Conservation (phyloP, 2,797 vertebrate species). For the Delichon dasypus region DNA sequence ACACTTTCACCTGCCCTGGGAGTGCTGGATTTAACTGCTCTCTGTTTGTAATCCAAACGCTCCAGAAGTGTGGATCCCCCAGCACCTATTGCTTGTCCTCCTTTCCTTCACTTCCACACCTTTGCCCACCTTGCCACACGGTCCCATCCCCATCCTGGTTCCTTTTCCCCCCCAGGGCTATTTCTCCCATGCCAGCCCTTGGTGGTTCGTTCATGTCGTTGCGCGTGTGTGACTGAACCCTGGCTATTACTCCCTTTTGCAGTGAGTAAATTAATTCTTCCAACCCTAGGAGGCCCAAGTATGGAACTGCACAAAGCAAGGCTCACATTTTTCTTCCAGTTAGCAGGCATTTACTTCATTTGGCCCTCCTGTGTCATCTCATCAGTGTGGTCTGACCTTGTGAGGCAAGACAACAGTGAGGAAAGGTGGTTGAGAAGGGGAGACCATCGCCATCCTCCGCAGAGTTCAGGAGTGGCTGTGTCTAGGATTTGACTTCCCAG, state of each 20-base stretch:
- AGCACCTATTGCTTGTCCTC: background rate
- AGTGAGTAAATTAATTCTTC: background rate
- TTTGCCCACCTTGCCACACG: rapidly evolving
- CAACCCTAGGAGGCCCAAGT: background rate
- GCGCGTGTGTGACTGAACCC: rapidly evolving
- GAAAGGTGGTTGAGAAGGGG: background rate
- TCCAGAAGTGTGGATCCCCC: background rate
- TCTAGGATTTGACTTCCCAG: background rate
- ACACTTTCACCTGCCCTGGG: background rate
- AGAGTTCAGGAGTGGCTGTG: rapidly evolving
- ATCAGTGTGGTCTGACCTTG: background rate
- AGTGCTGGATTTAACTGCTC: background rate
- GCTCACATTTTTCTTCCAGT: background rate
- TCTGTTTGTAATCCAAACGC: background rate
- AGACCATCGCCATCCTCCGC: rapidly evolving
- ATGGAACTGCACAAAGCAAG: background rate
- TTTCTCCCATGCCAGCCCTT: background rate
- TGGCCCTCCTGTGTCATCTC: background rate
- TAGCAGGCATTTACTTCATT: background rate
- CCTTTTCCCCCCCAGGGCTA: rapidly evolving
- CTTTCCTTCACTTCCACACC: background rate
- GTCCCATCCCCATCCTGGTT: background rate
- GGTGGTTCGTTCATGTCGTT: background rate
- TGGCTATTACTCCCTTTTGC: background rate
- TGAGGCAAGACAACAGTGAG: background rate